A percentile compares a stretch with the other conserved stretches of the same genome.
These are phyloP conservation scores for Bombus impatiens DNA, from an alignment of 1,140 invertebrate genomes.

Conservation along the genomic window DNA sequence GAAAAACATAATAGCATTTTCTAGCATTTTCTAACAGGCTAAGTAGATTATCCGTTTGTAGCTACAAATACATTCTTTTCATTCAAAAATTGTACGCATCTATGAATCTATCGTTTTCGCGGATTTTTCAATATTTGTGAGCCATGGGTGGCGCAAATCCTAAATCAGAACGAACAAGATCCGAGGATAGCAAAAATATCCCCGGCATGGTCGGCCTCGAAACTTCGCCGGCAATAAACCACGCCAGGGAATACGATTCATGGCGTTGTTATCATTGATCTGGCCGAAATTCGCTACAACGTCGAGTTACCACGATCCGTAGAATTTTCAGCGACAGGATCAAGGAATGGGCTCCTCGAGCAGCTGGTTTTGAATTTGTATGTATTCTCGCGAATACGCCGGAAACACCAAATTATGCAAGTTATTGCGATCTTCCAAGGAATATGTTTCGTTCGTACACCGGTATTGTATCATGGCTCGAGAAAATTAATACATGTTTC, in stretches of 20 bases:
- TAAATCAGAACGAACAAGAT: background rate
- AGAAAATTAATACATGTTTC: background rate
- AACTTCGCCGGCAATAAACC: conserved; percentile 11
- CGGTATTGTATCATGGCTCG: background rate
- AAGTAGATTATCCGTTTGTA: no score
- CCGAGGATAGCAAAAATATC: background rate
- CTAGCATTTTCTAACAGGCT: no score
- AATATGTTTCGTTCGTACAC: no score
- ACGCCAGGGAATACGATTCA: conserved; percentile 7
- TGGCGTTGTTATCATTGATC: conserved; percentile 38
- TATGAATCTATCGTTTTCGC: no score
- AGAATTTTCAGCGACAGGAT: conserved; percentile 32
- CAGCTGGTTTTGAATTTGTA: conserved; percentile 20
- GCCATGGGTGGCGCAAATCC: accelerated
- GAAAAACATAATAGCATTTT: no score
- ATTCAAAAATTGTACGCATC: no score
- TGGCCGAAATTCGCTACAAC: conserved; percentile 20
- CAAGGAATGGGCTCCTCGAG: conserved; percentile 9
- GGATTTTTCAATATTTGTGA: background rate
- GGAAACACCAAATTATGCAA: conserved; percentile 29
- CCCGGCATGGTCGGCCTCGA: background rate
- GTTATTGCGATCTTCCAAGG: conserved; percentile 9
- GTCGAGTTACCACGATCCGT: background rate
- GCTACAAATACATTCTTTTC: no score
- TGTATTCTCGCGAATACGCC: background rate